phyloP scores from a whole-genome alignment of 2,888 invertebrate species.

The Uropetala carovei region DNA sequence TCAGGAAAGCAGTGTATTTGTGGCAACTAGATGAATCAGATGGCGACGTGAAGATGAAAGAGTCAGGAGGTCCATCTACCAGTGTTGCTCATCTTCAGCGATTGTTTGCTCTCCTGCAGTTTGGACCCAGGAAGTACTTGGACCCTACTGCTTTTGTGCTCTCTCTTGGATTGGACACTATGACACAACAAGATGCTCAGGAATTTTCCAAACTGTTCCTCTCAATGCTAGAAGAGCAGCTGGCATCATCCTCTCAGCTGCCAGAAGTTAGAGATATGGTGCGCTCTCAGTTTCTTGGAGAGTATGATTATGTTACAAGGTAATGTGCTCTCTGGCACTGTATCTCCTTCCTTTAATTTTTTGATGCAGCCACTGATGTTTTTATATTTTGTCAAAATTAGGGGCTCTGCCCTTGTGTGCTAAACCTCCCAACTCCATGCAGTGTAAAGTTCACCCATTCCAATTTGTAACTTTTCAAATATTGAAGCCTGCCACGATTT shows the following conservation, averaged over 20 bases:
- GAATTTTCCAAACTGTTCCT: conserved; percentile 81
- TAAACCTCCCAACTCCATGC: too few species aligned
- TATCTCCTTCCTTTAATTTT: background rate
- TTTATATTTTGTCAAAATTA: background rate
- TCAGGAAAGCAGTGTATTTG: conserved; percentile 77
- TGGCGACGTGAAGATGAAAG: conserved; percentile 71
- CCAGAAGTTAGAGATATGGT: conserved; percentile 73
- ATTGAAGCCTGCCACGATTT: too few species aligned
- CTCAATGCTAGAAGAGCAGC: conserved; percentile 77
- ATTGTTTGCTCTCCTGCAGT: conserved; percentile 79
- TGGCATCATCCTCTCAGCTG: conserved; percentile 73
- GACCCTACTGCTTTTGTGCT: conserved; percentile 79
- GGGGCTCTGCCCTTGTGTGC: too few species aligned
- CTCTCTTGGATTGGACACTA: conserved; percentile 78
- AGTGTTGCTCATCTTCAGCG: conserved; percentile 79
- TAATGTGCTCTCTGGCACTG: conserved; percentile 70
- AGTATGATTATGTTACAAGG: conserved; percentile 76
- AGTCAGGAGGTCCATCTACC: conserved; percentile 73
- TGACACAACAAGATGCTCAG: conserved; percentile 81
- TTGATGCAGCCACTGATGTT: conserved; percentile 16
- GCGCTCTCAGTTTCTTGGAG: conserved; percentile 75
- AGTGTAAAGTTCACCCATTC: too few species aligned
- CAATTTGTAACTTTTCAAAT: too few species aligned
- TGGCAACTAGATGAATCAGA: conserved; percentile 77
- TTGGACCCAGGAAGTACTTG: conserved; percentile 76